Conservation (phyloP, 2,888 invertebrate species). For the Agrotis exclamationis region DNA sequence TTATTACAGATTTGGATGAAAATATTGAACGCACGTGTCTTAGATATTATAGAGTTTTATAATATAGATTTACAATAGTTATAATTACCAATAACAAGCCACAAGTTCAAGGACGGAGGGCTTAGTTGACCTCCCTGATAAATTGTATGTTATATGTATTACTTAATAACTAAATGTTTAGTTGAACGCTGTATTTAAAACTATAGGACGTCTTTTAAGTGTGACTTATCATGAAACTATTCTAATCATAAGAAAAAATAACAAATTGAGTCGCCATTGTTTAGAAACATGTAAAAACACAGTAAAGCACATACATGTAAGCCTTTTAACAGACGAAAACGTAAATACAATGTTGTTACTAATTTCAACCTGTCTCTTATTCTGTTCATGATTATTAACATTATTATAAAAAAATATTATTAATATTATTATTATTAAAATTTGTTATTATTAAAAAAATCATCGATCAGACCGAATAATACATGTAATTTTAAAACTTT, state of each 20-base stretch:
- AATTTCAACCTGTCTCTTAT: background rate
- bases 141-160: background rate
- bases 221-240: background rate
- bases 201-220: background rate
- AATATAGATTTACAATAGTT: constrained; percentile 59
- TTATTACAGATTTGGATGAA: constrained; percentile 46
- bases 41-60: constrained; percentile 62
- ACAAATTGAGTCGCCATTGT: background rate
- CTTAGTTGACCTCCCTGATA: constrained; percentile 14
- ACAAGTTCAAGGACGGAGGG: constrained; percentile 16
- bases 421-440: too few relatives aligned
- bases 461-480: too few relatives aligned
- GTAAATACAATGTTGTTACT: background rate
- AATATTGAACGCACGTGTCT: constrained; percentile 64
- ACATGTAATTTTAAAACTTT: too few relatives aligned
- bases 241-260: background rate
- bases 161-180: background rate
- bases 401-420: too few relatives aligned
- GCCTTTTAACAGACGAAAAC: background rate
- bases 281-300: background rate
- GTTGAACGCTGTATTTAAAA: background rate
- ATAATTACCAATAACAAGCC: constrained; percentile 35
- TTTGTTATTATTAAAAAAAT: too few relatives aligned
- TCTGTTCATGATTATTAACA: background rate
- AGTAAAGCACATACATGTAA: background rate